Conservation (phyloP, 2,113 vertebrate genomes). For the Siniperca chuatsi region DNA sequence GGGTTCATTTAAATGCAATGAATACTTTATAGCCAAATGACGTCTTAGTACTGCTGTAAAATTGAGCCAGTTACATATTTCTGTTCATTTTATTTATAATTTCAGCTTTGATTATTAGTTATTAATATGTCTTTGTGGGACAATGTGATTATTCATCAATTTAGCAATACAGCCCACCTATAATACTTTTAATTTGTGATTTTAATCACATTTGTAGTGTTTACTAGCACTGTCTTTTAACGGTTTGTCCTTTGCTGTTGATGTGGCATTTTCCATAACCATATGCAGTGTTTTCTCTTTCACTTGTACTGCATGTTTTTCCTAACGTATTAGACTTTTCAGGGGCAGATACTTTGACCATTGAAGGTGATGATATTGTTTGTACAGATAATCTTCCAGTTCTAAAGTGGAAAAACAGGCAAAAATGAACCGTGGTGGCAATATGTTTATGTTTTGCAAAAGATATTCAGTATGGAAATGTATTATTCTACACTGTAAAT, state of each 20-base stretch:
- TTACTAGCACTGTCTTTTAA: constrained; percentile 56
- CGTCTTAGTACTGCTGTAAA: background rate
- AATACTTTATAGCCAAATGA: background rate
- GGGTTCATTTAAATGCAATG: background rate
- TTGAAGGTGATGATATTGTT: constrained; percentile 44
- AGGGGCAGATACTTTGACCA: constrained; percentile 51
- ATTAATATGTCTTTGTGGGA: background rate
- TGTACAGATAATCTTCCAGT: constrained; percentile 59
- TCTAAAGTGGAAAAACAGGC: constrained; percentile 33
- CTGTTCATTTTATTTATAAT: background rate
- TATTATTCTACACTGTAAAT: constrained; percentile 73
- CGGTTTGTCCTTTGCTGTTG: constrained; percentile 38
- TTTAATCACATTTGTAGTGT: constrained; percentile 1
- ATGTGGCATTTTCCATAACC: constrained; percentile 62
- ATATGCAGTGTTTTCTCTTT: constrained; percentile 62
- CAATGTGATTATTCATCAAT: background rate
- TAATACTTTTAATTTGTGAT: background rate
- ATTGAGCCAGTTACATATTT: background rate
- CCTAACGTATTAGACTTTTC: constrained; percentile 45
- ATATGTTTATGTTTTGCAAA: constrained; percentile 68
- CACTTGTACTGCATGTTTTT: constrained; percentile 74
- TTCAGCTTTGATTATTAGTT: background rate
- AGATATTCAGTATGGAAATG: constrained; percentile 64
- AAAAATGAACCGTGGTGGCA: constrained; percentile 43
- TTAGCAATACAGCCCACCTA: background rate